Evolutionary conservation across 2,888 invertebrate species (phyloP).

Genomic region (Griposia aprilina): DNA sequence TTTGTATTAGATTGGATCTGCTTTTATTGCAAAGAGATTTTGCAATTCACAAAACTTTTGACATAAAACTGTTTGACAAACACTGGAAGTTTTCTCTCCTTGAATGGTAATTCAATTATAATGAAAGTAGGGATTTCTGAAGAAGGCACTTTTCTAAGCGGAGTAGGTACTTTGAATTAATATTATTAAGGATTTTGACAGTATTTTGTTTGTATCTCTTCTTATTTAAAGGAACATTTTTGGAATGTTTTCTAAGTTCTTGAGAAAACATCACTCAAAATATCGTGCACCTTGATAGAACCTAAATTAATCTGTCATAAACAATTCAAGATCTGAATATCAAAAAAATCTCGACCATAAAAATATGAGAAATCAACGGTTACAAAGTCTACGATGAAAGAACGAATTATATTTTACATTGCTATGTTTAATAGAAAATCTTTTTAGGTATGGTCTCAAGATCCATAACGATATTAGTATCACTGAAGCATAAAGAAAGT

Average conservation of each 20-base stretch:
- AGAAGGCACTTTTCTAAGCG: neutral
- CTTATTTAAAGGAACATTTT: neutral
- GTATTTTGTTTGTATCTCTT: slow-evolving; percentile 13
- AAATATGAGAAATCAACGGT: neutral
- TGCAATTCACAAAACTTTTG: slow-evolving; percentile 39
- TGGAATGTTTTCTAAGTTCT: neutral
- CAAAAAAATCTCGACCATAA: neutral
- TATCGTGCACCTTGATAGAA: neutral
- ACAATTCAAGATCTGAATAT: neutral
- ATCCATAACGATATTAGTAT: neutral
- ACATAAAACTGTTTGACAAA: slow-evolving; percentile 49
- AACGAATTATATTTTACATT: neutral
- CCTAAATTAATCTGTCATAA: neutral
- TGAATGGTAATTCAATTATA: slow-evolving; percentile 43
- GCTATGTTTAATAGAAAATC: neutral
- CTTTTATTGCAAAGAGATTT: slow-evolving; percentile 36
- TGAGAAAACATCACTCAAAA: slow-evolving; percentile 6
- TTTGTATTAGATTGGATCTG: slow-evolving; percentile 25
- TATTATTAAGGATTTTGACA: slow-evolving; percentile 21
- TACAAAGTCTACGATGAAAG: neutral
- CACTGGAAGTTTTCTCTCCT: slow-evolving; percentile 36
- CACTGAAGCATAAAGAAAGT: neutral
- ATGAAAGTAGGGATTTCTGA: slow-evolving; percentile 29
- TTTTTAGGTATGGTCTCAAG: neutral
- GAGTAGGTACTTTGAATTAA: slow-evolving; percentile 24